These are phyloP conservation scores for Onchidella celtica DNA, from an alignment of 2,888 invertebrate genomes.

Conservation along the genomic window DNA sequence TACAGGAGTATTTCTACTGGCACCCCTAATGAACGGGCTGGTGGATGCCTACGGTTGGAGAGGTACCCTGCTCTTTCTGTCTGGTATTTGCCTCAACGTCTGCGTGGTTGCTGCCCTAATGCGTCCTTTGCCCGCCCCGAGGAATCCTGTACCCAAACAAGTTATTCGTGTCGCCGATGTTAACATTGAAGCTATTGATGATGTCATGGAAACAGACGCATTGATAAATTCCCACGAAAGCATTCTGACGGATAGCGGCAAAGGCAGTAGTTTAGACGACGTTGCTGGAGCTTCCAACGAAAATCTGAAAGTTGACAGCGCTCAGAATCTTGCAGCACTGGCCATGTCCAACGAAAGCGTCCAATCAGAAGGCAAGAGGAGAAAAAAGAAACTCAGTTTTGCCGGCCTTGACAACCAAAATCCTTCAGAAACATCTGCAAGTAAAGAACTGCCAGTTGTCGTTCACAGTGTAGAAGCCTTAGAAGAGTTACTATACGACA, in stretches of 20 bases:
- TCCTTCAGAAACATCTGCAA: background rate
- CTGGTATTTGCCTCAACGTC: background rate
- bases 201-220: background rate
- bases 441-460: background rate
- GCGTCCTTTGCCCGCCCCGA: background rate
- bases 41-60: conserved; percentile 12
- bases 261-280: background rate
- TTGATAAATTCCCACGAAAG: background rate
- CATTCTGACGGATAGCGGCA: background rate
- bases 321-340: background rate
- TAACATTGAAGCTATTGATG: background rate
- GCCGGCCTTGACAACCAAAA: background rate
- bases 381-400: background rate
- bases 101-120: background rate
- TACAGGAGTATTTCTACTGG: conserved; percentile 16
- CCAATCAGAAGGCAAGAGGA: background rate
- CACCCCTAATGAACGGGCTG: conserved; percentile 4
- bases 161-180: background rate
- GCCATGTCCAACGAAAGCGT: background rate
- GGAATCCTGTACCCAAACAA: background rate
- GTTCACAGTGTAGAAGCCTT: too few species aligned
- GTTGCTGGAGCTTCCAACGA: background rate
- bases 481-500: background rate
- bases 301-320: background rate
- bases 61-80: background rate